Base-by-base conservation (phyloP, 2,797 vertebrate genomes). In the Oreortyx pictus region DNA sequence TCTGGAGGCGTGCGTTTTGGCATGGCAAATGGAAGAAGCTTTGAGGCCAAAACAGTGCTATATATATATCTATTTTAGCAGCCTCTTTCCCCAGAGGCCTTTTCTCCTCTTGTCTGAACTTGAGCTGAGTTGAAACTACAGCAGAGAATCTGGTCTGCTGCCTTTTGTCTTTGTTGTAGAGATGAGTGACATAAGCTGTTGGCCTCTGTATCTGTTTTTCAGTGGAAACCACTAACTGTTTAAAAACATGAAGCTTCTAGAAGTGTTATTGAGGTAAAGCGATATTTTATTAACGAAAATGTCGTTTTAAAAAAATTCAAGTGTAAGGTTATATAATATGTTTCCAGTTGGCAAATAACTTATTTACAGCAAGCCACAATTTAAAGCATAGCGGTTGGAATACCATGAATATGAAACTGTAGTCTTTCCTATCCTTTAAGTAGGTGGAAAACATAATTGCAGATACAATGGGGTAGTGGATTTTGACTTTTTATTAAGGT, bases 401-500 rank as follows among this genome's bases (percentile, higher is more conserved):
- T 35, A 64, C 59, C 22, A 1, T 46, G 56, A 92, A 91, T 89
- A 70, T 33, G 52, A 90, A 94, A 94, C 75, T 66, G 31, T 92
- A 66, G 92, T 54, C 70, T 79, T 94, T 92, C 86, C 68, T 87
- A 64, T 78, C 35, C 84, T 44, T 5, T 27, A 44, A 86, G 73
- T 92, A 92, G 90, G 86, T 95, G 79, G 82, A 93, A 94, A 90
- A 50, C 43, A 64, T 82, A 83, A 88, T 57, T 95, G 66, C 59
- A 66, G 73, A 73, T 88, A 90, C 76, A 87, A 70, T 85, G 93
- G 85, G 92, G 73, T 56, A 62, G 72, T 83, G 71, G 76, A 93
- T 93, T 94, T 91, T 94, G 84, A 94, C 84, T 81, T 90, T 94
- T 94, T 96, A 81, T 89, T 95, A 88, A 92, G 73, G 47, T 94